These are phyloP conservation scores for Chitala chitala DNA, from an alignment of 2,113 vertebrate genomes.

Conservation along the genomic window DNA sequence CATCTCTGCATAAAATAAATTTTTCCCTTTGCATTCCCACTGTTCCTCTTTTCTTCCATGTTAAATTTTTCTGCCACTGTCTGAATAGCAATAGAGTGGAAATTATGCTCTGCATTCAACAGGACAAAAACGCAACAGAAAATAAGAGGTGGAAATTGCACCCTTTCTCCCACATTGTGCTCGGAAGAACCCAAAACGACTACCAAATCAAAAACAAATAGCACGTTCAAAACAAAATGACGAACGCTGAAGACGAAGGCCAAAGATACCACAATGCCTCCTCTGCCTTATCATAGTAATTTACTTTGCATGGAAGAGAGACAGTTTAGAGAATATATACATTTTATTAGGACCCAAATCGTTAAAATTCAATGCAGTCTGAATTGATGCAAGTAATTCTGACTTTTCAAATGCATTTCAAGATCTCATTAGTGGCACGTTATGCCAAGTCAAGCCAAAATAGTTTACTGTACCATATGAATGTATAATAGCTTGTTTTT, in stretches of 20 bases:
- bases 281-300: neutral
- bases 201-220: neutral
- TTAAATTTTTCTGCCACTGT: neutral
- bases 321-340: neutral
- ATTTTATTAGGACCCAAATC: constrained; percentile 6
- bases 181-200: neutral
- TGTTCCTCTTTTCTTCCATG: neutral
- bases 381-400: neutral
- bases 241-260: neutral
- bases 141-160: constrained; percentile 16
- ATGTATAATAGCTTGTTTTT: neutral
- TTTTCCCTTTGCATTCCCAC: neutral
- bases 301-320: neutral
- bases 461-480: neutral
- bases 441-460: neutral
- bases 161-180: neutral
- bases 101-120: neutral
- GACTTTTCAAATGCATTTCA: neutral
- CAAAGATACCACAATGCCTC: constrained; percentile 9
- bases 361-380: neutral
- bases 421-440: neutral
- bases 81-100: neutral
- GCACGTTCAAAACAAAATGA: constrained; percentile 1
- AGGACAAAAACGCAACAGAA: neutral
- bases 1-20: neutral